A percentile compares a stretch with the other conserved stretches of the same genome.
phyloP scores from a whole-genome alignment of 1,140 invertebrate genomes.

The Drosophila bocqueti region DNA sequence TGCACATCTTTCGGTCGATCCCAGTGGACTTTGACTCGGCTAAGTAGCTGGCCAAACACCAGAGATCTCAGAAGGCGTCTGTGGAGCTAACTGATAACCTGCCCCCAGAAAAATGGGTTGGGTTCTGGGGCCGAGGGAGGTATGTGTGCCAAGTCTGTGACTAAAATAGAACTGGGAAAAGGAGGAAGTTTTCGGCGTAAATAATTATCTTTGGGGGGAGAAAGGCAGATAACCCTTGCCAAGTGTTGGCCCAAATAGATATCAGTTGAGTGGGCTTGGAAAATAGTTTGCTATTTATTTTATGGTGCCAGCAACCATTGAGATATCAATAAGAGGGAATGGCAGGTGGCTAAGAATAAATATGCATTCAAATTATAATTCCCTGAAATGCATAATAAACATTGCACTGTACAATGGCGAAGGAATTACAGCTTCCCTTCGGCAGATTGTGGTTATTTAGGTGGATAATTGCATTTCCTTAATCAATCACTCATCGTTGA shows the following conservation, averaged over 20 bases:
- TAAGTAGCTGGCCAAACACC: conserved; percentile 49
- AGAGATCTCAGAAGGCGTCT: conserved; percentile 22
- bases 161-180: conserved; percentile 20
- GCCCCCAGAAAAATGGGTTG: conserved; percentile 3
- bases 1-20: conserved; percentile 39
- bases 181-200: neutral
- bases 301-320: neutral
- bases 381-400: neutral
- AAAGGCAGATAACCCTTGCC: neutral
- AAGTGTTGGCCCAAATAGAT: neutral
- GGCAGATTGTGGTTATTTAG: conserved; percentile 13
- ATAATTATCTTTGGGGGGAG: conserved; percentile 2
- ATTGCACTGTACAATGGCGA: neutral
- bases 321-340: neutral
- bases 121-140: neutral
- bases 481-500: conserved; percentile 1
- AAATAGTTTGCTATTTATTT: neutral
- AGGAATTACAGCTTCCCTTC: no score
- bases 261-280: neutral
- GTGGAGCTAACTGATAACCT: conserved; percentile 15
- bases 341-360: neutral
- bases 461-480: conserved; percentile 17
- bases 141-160: conserved; percentile 20
- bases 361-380: neutral
- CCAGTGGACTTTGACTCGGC: conserved; percentile 39